Evolutionary conservation across 35 echinoderm and acorn worm species (phyloP).

Genomic region (Strongylocentrotus purpuratus): DNA sequence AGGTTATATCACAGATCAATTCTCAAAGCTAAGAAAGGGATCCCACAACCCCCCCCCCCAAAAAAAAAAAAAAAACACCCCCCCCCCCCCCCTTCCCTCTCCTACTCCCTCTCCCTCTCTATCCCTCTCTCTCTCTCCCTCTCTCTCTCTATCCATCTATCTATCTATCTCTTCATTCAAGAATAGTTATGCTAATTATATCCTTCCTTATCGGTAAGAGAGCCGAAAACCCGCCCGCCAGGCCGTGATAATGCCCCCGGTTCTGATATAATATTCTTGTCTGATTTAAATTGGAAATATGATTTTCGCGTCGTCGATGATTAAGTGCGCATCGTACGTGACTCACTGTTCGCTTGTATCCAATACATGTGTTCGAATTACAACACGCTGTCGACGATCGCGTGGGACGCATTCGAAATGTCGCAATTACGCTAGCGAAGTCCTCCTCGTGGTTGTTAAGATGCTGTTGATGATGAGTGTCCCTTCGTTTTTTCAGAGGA

Average conservation of each 20-base stretch:
- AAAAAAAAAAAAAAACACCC: too few species aligned
- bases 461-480: not conserved
- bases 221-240: not conserved
- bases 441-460: not conserved
- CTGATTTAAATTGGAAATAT: constrained; percentile 28
- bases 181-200: not conserved
- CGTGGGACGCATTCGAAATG: not conserved
- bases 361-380: constrained; percentile 37
- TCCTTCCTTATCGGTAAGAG: not conserved
- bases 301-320: constrained; percentile 24
- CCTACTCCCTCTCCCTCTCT: too few species aligned
- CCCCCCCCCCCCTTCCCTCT: too few species aligned
- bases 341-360: constrained; percentile 40
- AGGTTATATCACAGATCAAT: too few species aligned
- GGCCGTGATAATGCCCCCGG: not conserved
- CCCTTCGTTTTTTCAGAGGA: too few species aligned
- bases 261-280: constrained; percentile 13
- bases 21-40: too few species aligned
- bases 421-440: not conserved
- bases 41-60: too few species aligned
- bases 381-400: constrained; percentile 33
- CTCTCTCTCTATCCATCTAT: too few species aligned
- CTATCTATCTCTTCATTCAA: not conserved
- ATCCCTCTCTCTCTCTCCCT: too few species aligned
- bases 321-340: not conserved